Conservation (phyloP, 2,797 vertebrate species). For the Spizella passerina region DNA sequence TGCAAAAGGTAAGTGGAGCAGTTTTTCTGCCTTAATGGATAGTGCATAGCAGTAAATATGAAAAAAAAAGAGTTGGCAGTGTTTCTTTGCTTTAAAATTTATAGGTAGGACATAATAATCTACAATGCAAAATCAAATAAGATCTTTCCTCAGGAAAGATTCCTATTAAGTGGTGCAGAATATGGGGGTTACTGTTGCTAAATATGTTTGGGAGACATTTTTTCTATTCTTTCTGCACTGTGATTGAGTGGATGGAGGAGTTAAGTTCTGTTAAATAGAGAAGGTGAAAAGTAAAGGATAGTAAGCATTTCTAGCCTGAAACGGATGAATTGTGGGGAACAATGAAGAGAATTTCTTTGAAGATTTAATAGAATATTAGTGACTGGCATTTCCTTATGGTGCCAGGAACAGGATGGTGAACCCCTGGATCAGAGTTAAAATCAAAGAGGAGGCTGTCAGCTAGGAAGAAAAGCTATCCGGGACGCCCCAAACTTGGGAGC, state of each 20-base stretch:
- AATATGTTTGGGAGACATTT: background rate
- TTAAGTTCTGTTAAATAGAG: background rate
- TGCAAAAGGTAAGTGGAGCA: background rate
- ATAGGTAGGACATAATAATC: background rate
- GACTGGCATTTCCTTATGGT: background rate
- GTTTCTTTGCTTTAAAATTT: background rate
- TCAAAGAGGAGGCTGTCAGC: background rate
- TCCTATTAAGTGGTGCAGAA: background rate
- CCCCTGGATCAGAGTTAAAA: background rate
- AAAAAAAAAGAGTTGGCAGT: background rate
- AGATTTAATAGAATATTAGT: background rate
- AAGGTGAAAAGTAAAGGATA: background rate
- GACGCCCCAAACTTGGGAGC: background rate
- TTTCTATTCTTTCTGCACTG: background rate
- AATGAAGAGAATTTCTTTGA: background rate
- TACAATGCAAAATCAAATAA: background rate
- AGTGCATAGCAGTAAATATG: background rate
- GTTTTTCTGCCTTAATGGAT: background rate
- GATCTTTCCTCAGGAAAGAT: background rate
- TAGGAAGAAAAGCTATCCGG: background rate
- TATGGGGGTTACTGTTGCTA: background rate
- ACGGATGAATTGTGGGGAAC: background rate
- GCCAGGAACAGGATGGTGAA: background rate
- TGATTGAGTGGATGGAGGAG: background rate
- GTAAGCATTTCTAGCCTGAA: background rate